Base-by-base conservation (phyloP, 2,113 vertebrate genomes). In the Nesoenas mayeri region DNA sequence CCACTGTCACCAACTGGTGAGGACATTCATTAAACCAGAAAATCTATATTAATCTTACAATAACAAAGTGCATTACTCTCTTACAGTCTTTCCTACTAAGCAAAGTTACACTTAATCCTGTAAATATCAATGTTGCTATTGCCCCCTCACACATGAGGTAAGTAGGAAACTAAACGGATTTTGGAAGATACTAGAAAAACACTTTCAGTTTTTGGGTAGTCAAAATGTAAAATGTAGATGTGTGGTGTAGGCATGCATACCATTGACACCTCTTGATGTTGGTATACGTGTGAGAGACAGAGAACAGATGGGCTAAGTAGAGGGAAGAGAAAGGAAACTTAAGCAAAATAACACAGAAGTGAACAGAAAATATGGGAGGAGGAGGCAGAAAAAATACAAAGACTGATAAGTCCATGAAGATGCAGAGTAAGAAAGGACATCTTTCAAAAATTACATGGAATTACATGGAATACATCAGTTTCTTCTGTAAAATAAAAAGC, bases 1-100 rank as follows among this genome's bases (percentile, higher is more conserved):
- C 50, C 51, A 18, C 34, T 13, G 2, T 2, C 20, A 42, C 2
- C 0, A 16, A 47, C 9, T 51, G 25, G 6, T 47, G 19, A 0
- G 12, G 48, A 9, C 48, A 18, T 20, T 32, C 14, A 28, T 58
- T 48, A 48, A 77, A 58, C 31, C 6, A 32, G 15, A 70, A 71
- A 42, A 70, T 9, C 17, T 29, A 21, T 26, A 53, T 85, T 47
- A 53, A 48, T 29, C 38, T 58, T 47, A n/a, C 42, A 54, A 32
- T 40, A 60, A 31, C 14, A 64, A 80, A 75, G 2, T 28, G 21
- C 29, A 50, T 60, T 36, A 60, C 7, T 60, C 24, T 24, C 24
- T 75, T 54, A 26, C 10, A 60, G 36, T 34, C 32, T 40, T 40
- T 62, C 28, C 26, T 60, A 58, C 42, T 29, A 66, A 53, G 11